phyloP scores from a whole-genome alignment of 2,113 vertebrate species.

The Oncorhynchus keta region DNA sequence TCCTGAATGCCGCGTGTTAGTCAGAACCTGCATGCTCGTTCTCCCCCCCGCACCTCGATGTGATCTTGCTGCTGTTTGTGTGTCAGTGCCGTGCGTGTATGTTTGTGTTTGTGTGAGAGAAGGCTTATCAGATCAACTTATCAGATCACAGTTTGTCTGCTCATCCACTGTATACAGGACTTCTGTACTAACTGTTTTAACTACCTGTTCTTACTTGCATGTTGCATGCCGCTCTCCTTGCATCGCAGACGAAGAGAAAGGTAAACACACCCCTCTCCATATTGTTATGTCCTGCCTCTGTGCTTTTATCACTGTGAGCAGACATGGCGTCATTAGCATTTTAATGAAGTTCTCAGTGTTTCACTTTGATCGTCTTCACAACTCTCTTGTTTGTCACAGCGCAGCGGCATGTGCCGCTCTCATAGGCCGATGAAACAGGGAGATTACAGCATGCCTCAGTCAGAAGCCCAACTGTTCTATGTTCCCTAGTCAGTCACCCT shows the following conservation, averaged over 20 bases:
- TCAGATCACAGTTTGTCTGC: background rate
- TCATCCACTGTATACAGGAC: background rate
- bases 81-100: constrained; percentile 2
- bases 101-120: background rate
- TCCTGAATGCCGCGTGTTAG: background rate
- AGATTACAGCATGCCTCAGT: constrained; percentile 31
- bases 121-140: background rate
- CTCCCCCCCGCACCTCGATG: background rate
- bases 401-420: constrained; percentile 17
- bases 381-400: constrained; percentile 37
- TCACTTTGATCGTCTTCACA: constrained; percentile 34
- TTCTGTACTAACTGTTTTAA: constrained; percentile 65
- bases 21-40: background rate
- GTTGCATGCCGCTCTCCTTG: constrained; percentile 83
- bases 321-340: constrained; percentile 50
- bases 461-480: constrained; percentile 36
- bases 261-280: constrained; percentile 69
- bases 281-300: constrained; percentile 4
- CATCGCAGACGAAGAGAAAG: constrained; percentile 84
- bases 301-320: constrained; percentile 17
- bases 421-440: constrained; percentile 51
- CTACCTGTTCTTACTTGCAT: constrained; percentile 82
- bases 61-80: background rate
- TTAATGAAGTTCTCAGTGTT: constrained; percentile 30
- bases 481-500: constrained; percentile 39